Percentiles rank a stretch among this genome's conserved stretches.
These are phyloP conservation scores for Synanthedon tipuliformis DNA, from an alignment of 2,888 invertebrate genomes.

Conservation along the genomic window DNA sequence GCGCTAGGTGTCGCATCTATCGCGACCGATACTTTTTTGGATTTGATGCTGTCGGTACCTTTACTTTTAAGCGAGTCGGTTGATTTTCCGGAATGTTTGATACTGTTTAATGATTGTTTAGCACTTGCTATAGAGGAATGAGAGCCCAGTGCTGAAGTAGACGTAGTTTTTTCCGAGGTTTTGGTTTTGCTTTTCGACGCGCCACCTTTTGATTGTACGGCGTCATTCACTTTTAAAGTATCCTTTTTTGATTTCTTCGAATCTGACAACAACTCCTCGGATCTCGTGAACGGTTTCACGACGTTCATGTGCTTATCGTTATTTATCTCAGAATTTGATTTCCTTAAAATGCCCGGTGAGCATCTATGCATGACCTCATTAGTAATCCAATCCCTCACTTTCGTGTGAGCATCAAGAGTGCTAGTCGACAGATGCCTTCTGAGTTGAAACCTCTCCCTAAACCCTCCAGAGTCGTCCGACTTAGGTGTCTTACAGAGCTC, in stretches of 20 bases:
- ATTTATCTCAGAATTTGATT: constrained; percentile 50
- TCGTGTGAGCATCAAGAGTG: constrained; percentile 86
- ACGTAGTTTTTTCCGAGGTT: constrained; percentile 60
- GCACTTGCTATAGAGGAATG: constrained; percentile 50
- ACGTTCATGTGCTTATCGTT: constrained; percentile 32
- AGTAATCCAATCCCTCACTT: constrained; percentile 88
- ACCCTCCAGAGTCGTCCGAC: constrained; percentile 67
- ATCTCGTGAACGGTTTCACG: constrained; percentile 50
- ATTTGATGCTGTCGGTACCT: constrained; percentile 52
- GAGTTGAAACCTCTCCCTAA: constrained; percentile 73
- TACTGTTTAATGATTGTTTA: constrained; percentile 33
- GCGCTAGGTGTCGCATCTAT: constrained; percentile 83
- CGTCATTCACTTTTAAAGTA: constrained; percentile 21
- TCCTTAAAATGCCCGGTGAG: constrained; percentile 74
- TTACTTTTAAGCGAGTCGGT: constrained; percentile 58
- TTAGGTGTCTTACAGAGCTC: constrained; percentile 69
- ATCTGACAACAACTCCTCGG: constrained; percentile 56
- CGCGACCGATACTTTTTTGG: constrained; percentile 80
- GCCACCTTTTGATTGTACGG: constrained; percentile 20
- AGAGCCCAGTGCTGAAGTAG: constrained; percentile 57
- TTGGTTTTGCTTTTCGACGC: constrained; percentile 33
- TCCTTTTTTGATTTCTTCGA: constrained; percentile 31
- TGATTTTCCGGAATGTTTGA: constrained; percentile 42
- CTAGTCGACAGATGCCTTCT: constrained; percentile 81
- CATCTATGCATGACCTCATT: constrained; percentile 81